phyloP scores from a whole-genome alignment of 2,888 invertebrate species.

The Scaptomyza tumidula region DNA sequence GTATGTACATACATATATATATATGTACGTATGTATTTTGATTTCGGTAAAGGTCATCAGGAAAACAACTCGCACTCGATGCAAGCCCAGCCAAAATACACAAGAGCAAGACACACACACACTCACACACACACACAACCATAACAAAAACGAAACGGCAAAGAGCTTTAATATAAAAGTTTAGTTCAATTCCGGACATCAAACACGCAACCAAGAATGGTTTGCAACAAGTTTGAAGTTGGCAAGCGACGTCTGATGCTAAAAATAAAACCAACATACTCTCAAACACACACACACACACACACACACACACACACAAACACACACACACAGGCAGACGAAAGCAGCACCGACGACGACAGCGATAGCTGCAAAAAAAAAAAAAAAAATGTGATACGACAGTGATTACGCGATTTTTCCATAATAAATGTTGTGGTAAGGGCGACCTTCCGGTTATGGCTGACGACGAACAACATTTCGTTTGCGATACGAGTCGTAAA shows the following conservation, averaged over 20 bases:
- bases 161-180: conserved; percentile 60
- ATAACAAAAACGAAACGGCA: conserved; percentile 5
- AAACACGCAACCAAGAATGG: conserved; percentile 60
- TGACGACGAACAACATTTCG: conserved; percentile 33
- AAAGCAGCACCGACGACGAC: conserved; percentile 20
- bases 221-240: conserved; percentile 78
- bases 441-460: conserved; percentile 81
- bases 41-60: conserved; percentile 23
- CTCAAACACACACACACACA: conserved; percentile 15
- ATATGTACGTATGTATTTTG: background rate
- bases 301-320: conserved; percentile 9
- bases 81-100: conserved; percentile 6
- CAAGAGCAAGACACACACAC: background rate
- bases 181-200: conserved; percentile 59
- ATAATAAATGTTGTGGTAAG: conserved; percentile 82
- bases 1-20: background rate
- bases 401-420: conserved; percentile 81
- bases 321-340: conserved; percentile 16
- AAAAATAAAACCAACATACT: conserved; percentile 66
- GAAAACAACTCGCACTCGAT: conserved; percentile 10
- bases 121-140: background rate
- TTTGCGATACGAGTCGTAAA: conserved; percentile 40
- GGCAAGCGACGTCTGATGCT: conserved; percentile 60
- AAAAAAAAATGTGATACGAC: conserved; percentile 72
- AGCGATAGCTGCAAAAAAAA: conserved; percentile 42